Percentiles rank a stretch among this genome's conserved stretches.
These are phyloP conservation scores for Ceratosolen solmsi DNA, from an alignment of 1,140 invertebrate species.

Conservation along the genomic window DNA sequence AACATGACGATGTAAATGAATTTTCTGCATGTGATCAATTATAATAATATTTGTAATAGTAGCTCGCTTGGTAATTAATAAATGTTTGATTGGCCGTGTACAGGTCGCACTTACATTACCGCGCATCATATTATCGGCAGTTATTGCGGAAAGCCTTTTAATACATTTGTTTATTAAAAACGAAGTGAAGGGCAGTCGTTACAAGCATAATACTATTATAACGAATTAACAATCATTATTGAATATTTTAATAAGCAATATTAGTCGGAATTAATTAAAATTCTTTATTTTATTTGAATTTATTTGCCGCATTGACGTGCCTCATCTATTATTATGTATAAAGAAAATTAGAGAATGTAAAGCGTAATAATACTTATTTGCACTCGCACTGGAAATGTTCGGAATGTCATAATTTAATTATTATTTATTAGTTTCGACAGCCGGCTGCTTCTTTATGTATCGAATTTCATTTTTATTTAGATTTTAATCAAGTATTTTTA, in stretches of 20 bases:
- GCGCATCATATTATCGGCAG: neutral
- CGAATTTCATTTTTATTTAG: too few species aligned
- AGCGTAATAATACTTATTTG: too few species aligned
- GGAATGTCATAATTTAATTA: neutral
- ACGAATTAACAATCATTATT: neutral
- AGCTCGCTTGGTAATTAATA: neutral
- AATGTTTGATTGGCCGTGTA: neutral
- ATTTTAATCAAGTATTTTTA: too few species aligned
- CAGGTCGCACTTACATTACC: neutral
- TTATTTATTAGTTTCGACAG: too few species aligned
- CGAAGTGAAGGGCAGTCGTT: neutral
- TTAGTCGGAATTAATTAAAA: slow-evolving; percentile 5
- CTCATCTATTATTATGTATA: neutral
- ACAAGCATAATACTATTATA: neutral
- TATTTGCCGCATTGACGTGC: neutral
- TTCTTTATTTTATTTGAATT: neutral
- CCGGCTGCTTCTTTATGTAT: too few species aligned
- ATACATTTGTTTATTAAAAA: neutral
- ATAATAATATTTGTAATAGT: neutral
- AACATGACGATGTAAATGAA: neutral
- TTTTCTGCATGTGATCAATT: neutral
- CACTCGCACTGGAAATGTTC: too few species aligned
- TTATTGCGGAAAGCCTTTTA: neutral
- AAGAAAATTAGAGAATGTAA: too few species aligned
- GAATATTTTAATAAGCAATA: neutral